Conservation (phyloP, 2,888 invertebrate species). For the Smittia sp. region DNA sequence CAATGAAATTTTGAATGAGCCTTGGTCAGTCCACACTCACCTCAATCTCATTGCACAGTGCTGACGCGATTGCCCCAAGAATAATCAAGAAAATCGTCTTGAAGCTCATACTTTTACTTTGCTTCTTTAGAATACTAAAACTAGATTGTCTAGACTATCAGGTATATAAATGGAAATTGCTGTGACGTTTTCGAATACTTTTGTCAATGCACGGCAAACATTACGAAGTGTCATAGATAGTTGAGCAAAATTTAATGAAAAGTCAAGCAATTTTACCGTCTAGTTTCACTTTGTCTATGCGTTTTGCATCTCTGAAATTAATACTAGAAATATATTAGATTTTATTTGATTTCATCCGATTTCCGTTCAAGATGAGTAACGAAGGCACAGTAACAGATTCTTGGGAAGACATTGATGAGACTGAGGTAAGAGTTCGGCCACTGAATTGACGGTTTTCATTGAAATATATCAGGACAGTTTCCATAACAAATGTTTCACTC, state of each 20-base stretch:
- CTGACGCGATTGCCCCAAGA: not conserved
- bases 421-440: not conserved
- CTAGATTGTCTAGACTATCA: too few species aligned
- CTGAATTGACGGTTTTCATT: not conserved
- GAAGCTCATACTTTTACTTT: too few species aligned
- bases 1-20: not conserved
- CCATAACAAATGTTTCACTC: not conserved
- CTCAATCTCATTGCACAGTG: slow-evolving; percentile 23
- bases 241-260: too few species aligned
- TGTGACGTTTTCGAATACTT: too few species aligned
- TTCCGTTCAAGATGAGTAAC: not conserved
- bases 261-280: not conserved
- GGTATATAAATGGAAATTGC: too few species aligned
- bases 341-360: not conserved
- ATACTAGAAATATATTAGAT: not conserved
- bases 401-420: slow-evolving; percentile 14
- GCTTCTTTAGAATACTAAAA: too few species aligned
- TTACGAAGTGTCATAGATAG: too few species aligned
- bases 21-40: not conserved
- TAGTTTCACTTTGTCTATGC: not conserved
- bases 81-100: not conserved
- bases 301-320: slow-evolving; percentile 1
- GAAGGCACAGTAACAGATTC: not conserved
- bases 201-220: too few species aligned
- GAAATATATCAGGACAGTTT: not conserved